A percentile compares a stretch with the other conserved stretches of the same genome.
These are phyloP conservation scores for Caiman crocodilus DNA, from an alignment of 2,797 vertebrate species.

Conservation along the genomic window DNA sequence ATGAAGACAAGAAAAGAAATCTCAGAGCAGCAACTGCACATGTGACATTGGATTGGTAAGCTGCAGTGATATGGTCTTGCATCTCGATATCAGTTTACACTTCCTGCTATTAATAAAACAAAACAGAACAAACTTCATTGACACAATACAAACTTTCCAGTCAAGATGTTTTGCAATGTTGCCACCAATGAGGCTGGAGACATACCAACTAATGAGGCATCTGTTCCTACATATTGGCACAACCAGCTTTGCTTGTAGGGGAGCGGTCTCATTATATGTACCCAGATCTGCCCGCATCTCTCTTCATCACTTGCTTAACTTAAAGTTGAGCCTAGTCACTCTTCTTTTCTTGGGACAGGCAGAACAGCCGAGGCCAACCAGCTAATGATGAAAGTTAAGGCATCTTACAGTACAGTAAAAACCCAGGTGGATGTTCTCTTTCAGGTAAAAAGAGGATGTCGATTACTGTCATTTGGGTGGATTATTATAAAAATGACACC, in stretches of 20 bases:
- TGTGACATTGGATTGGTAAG: not conserved
- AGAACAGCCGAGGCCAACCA: slow-evolving; percentile 40
- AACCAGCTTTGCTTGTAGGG: slow-evolving; percentile 36
- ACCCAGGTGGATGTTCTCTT: not conserved
- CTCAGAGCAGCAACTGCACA: not conserved
- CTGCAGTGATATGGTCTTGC: not conserved
- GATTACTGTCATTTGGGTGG: rapidly evolving
- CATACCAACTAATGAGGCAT: not conserved
- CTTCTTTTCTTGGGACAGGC: not conserved
- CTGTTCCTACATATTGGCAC: not conserved
- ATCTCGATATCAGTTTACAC: not conserved
- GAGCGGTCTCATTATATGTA: slow-evolving; percentile 20
- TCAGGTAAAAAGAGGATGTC: not conserved
- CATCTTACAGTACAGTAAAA: slow-evolving; percentile 8
- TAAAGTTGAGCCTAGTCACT: slow-evolving; percentile 30
- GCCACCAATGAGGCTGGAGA: not conserved
- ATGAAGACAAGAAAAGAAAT: slow-evolving; percentile 14
- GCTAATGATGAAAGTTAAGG: not conserved
- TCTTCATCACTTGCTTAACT: slow-evolving; percentile 51
- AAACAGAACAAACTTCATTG: not conserved
- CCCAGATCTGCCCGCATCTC: slow-evolving; percentile 50
- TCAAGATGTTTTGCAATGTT: not conserved
- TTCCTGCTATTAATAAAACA: not conserved
- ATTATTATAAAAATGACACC: not conserved
- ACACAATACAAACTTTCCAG: not conserved